phyloP scores from a whole-genome alignment of 2,113 vertebrate genomes.

The Actenoides hombroni region DNA sequence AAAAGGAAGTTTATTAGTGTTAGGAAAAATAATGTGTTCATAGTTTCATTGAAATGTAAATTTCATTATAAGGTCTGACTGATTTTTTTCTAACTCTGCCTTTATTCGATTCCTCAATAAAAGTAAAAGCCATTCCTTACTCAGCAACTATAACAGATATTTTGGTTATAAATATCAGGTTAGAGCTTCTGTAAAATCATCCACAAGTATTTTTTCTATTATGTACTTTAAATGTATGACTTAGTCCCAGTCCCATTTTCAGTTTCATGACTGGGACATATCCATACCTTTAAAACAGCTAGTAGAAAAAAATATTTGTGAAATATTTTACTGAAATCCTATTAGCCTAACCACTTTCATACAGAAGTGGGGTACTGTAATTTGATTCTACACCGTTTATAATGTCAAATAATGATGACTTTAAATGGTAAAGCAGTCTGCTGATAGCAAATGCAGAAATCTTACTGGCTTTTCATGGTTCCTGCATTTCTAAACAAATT shows the following conservation, averaged over 20 bases:
- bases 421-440: neutral
- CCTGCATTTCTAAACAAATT: neutral
- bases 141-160: neutral
- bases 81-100: neutral
- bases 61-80: neutral
- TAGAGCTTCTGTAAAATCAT: neutral
- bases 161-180: neutral
- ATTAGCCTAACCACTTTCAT: neutral
- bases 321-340: neutral
- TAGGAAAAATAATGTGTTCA: slow-evolving; percentile 6
- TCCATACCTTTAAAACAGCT: neutral
- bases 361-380: neutral
- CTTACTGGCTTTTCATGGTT: neutral
- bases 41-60: slow-evolving; percentile 44
- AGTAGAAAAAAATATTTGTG: neutral
- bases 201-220: neutral
- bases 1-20: slow-evolving; percentile 12
- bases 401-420: neutral
- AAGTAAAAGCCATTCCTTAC: neutral
- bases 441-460: neutral
- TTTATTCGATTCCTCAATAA: neutral
- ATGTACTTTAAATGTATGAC: neutral
- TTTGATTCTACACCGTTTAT: neutral
- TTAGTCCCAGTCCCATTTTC: neutral
- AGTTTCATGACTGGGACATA: neutral